Base-by-base conservation (phyloP, 2,113 vertebrate species). In the Benitochromis conjunctus region DNA sequence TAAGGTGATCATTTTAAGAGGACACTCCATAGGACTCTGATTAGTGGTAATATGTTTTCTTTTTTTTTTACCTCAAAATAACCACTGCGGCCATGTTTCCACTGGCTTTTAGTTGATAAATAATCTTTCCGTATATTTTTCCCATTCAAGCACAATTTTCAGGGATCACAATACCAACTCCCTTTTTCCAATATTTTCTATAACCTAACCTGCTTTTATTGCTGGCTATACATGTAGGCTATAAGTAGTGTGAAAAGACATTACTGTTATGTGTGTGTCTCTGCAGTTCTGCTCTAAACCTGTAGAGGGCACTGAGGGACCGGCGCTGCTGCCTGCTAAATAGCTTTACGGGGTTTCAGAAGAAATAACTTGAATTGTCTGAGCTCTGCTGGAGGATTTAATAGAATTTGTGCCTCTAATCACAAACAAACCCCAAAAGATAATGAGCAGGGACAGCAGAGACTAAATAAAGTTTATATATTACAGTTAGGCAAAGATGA, bases 371-470 rank as follows among this genome's bases (percentile, higher is more conserved):
- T 34, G 31, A 83, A 46, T 60, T 86, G 29, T 48, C 57, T 83
- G 80, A 79, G 79, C 86, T 91, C 81, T 81, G 16, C 9, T 91
- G 48, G 80, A 88, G 80, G 80, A 46, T 58, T 55, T 85, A 89
- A 90, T 88, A 21, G 85, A 74, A 82, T 78, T 85, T 85, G 57
- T 69, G 38, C 46, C 34, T 77, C 76, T 58, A 89, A 82, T 84
- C 58, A 62, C 77, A 84, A 62, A 34, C 34, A 48, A 29, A 43
- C 12, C 41, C 64, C 48, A 24, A 77, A 83, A 62, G 80, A 87
- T 91, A 91, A 92, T 69, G 78, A 87, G 64, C 21, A 60, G 24
- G 12, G 34, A 64, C 46, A 55, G 34, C 64, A 18, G 56, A 60
- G 38, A 81, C 12, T 66, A 79, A 82, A 86, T 69, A 80, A 91